Evolutionary conservation across 2,888 invertebrate species (phyloP), one percentile per base, ranked within the genome.

Genomic region (Leucoma salicis): DNA sequence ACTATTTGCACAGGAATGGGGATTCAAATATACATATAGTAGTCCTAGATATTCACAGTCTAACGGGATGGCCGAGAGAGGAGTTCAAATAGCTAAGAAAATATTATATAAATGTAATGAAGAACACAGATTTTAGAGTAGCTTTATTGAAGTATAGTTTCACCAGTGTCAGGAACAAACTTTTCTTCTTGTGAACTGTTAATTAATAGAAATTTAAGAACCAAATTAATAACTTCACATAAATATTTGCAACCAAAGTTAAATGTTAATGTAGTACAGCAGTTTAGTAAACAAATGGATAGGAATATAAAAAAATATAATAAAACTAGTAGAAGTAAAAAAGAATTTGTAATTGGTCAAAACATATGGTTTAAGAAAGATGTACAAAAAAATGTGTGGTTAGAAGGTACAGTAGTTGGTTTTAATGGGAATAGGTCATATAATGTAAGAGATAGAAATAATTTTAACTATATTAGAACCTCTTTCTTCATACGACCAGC

Each of bases 81-180:
- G 16, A 1, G 42, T 43, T 4, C 38, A 43, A 14, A 43, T 43
- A 1, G 38, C 34, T n/a, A 43, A 43, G 14, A 35, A 43, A 38
- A 29, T 42, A n/a, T 2, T 38, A 2, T n/a, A 3, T 5, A 37
- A 42, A 38, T 42, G 42, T 31, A 8, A 4, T 14, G 42, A 37
- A 7, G 37, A 34, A 25, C 2, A 15, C 25, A 14, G 35, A 41
- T 31, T 31, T n/a, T 3, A 35, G 40, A 16, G 1, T 35, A 7
- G 39, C 33, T n/a, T 13, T 39, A 5, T 18, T 39, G 2, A 16
- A 39, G 15, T 34, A 39, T 11, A 34, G 39, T 13, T 3, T 11
- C 29, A 2, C 33, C 39, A 13, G 39, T 38, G 5, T 10, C 24
- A 2, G 38, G 38, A 10, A 18, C 18, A 18, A 3, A 18, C 7